Evolutionary conservation across 2,797 vertebrate genomes (phyloP), one percentile per base, ranked within the genome.

Genomic region (Lutjanus argentimaculatus): DNA sequence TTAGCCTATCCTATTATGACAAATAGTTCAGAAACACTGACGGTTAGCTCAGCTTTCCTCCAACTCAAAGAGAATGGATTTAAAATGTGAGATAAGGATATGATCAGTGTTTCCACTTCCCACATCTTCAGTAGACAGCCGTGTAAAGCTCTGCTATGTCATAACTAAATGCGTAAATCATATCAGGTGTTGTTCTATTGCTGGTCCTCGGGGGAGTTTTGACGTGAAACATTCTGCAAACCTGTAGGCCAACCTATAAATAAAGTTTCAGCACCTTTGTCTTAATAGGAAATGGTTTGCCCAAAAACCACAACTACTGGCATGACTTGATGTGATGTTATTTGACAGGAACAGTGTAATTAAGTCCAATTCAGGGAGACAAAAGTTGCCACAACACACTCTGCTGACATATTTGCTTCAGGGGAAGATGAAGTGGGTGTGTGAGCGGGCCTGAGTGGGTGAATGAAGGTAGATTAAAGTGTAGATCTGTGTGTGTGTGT

Each of bases 261-360:
- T 83, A 80, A 62, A 30, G n/a, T 36, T 80, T 67, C 56, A 65
- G 66, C 78, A 57, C 65, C 46, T 66, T 73, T 77, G 56, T 81
- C 75, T 84, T 64, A 42, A 45, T 77, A 77, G 62, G 67, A 88
- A 87, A 79, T 75, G 67, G 43, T 79, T 88, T 85, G 53, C 49
- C 56, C 61, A 55, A 61, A 67, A 84, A 81, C 80, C 70, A 36
- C 79, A 79, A 78, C 66, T 77, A 53, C 67, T 40, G 66, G 55
- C 72, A 48, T 82, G 83, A 86, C 56, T 72, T 25, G 62, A 45
- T 46, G 63, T 79, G 52, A 66, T 71, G 83, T 48, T 46, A 67
- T 80, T 70, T 87, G 76, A 80, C 61, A 70, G 76, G 16, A 25
- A 30, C 14, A 16, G 36, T 30, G 3, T 79, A 66, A 79, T 85